phyloP scores from a whole-genome alignment of 1,140 invertebrate genomes.

The Ceratitis capitata region DNA sequence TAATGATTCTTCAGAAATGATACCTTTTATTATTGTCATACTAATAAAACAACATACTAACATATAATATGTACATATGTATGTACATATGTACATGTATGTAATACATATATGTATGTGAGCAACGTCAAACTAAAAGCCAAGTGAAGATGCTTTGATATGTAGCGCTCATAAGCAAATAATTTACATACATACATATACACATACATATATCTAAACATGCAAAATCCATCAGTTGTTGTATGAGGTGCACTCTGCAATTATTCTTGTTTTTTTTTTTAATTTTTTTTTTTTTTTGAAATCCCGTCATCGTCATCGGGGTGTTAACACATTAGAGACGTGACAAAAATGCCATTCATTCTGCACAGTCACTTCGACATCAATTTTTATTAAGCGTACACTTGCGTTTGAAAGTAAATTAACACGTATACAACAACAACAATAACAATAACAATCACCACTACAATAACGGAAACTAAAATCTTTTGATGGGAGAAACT shows the following conservation, averaged over 20 bases:
- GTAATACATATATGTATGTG: no score
- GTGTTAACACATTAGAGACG: background rate
- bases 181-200: background rate
- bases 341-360: background rate
- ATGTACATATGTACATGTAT: no score
- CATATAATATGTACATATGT: no score
- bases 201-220: background rate
- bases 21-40: background rate
- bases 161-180: background rate
- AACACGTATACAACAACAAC: background rate
- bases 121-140: background rate
- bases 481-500: no score
- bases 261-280: background rate
- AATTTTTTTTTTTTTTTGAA: background rate
- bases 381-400: background rate
- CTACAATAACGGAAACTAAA: background rate
- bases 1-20: background rate
- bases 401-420: background rate
- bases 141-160: background rate
- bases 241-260: background rate
- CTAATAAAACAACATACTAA: constrained; percentile 9
- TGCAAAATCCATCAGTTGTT: background rate
- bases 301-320: background rate
- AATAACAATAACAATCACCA: background rate
- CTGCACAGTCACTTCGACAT: background rate